Conservation (phyloP, 2,113 vertebrate species). For the Carassius gibelio region DNA sequence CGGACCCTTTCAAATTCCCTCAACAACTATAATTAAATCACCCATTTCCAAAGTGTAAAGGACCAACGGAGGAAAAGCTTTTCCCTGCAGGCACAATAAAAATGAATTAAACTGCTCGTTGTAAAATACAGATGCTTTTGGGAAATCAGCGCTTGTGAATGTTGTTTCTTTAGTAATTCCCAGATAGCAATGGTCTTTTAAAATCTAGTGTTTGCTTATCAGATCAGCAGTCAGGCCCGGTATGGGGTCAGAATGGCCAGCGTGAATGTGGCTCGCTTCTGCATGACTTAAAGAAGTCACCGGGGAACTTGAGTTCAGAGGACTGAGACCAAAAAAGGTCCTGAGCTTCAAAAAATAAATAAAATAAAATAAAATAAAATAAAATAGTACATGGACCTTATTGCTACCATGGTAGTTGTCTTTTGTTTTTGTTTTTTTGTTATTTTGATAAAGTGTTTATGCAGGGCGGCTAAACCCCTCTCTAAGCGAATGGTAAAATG, state of each 20-base stretch:
- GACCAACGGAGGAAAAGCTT: slow-evolving; percentile 51
- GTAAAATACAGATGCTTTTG: slow-evolving; percentile 81
- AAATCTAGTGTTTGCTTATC: neutral
- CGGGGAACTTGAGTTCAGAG: neutral
- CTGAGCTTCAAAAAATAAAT: no score
- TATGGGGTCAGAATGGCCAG: neutral
- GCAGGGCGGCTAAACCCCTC: neutral
- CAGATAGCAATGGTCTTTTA: neutral
- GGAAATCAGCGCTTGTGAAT: slow-evolving; percentile 79
- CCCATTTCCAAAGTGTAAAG: no score
- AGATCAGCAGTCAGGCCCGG: neutral
- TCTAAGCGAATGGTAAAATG: slow-evolving; percentile 4
- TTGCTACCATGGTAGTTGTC: neutral
- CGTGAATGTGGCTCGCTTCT: neutral
- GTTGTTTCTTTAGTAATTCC: slow-evolving; percentile 65
- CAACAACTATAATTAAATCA: slow-evolving; percentile 63
- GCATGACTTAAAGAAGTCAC: neutral
- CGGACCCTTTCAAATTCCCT: slow-evolving; percentile 69
- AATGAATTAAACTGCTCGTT: slow-evolving; percentile 84
- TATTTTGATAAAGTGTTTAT: neutral
- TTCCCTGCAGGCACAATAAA: slow-evolving; percentile 80
- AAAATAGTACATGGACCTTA: no score
- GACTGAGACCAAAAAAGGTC: neutral
- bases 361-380: no score
- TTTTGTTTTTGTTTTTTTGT: neutral